These are phyloP conservation scores for Potamarius usumacintae DNA, from an alignment of 2,113 vertebrate genomes.

Conservation along the genomic window DNA sequence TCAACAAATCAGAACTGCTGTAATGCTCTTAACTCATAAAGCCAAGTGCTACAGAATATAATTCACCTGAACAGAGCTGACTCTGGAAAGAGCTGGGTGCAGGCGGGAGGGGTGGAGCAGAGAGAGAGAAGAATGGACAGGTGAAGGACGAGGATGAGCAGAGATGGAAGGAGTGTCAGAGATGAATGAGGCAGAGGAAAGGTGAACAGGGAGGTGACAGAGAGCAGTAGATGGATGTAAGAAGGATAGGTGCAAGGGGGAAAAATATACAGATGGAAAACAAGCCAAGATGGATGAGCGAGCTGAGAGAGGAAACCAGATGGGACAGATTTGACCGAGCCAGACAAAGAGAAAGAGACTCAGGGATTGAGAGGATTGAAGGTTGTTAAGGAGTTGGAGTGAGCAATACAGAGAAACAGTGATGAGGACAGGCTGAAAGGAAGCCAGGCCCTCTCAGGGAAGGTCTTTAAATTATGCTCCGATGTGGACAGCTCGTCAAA, in stretches of 20 bases:
- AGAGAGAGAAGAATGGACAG: too few relatives aligned
- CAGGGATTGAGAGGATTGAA: not conserved
- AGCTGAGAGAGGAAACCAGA: conserved; percentile 1
- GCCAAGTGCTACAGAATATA: conserved; percentile 28
- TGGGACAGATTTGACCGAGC: conserved; percentile 7
- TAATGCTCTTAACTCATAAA: conserved; percentile 41
- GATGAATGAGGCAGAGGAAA: conserved; percentile 33
- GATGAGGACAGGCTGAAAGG: conserved; percentile 56
- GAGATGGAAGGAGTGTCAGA: conserved; percentile 35
- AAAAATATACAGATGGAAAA: conserved; percentile 16
- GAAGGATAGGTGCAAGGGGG: conserved; percentile 12
- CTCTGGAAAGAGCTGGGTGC: not conserved
- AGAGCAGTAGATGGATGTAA: conserved; percentile 14
- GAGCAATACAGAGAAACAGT: conserved; percentile 13
- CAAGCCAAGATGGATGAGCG: not conserved
- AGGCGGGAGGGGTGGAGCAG: not conserved
- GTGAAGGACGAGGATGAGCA: conserved; percentile 2
- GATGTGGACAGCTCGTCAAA: conserved; percentile 76
- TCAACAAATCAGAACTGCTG: conserved; percentile 28
- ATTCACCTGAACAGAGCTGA: conserved; percentile 17
- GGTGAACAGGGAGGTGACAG: conserved; percentile 49
- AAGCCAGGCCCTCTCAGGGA: conserved; percentile 63
- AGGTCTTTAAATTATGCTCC: conserved; percentile 71
- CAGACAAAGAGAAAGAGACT: not conserved
- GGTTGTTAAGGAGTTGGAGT: not conserved